phyloP scores from a whole-genome alignment of 2,888 invertebrate species.

The Diadegma fenestrale region DNA sequence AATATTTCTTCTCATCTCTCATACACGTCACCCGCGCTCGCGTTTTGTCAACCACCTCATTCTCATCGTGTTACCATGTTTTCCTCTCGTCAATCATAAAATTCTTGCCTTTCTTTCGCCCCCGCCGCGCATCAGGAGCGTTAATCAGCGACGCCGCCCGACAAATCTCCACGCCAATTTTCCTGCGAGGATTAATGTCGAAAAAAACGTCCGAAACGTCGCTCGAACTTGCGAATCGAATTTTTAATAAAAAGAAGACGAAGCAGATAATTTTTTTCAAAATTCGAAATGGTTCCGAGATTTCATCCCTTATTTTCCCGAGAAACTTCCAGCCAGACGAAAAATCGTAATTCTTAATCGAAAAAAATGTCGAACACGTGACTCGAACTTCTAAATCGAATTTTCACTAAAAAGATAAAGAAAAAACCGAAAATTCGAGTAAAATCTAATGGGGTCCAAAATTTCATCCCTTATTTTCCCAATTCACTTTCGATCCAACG shows the following conservation, averaged over 20 bases:
- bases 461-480: not conserved
- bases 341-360: too few relatives aligned
- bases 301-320: too few relatives aligned
- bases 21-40: slow-evolving; percentile 13
- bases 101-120: slow-evolving; percentile 23
- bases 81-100: slow-evolving; percentile 47
- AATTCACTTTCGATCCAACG: too few relatives aligned
- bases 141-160: not conserved
- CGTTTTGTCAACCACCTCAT: slow-evolving; percentile 31
- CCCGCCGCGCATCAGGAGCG: not conserved
- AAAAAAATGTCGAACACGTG: too few relatives aligned
- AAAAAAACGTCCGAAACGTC: not conserved
- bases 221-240: not conserved
- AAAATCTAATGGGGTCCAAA: not conserved
- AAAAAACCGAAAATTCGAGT: too few relatives aligned
- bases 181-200: too few relatives aligned
- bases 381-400: too few relatives aligned
- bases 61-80: slow-evolving; percentile 33
- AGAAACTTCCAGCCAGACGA: too few relatives aligned
- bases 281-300: too few relatives aligned
- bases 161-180: not conserved
- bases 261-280: too few relatives aligned
- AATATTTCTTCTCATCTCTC: slow-evolving; percentile 22
- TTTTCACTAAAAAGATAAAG: too few relatives aligned
- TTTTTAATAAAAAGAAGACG: not conserved